Conservation (phyloP, 1,140 invertebrate genomes). For the Dolichoris vasculosae region DNA sequence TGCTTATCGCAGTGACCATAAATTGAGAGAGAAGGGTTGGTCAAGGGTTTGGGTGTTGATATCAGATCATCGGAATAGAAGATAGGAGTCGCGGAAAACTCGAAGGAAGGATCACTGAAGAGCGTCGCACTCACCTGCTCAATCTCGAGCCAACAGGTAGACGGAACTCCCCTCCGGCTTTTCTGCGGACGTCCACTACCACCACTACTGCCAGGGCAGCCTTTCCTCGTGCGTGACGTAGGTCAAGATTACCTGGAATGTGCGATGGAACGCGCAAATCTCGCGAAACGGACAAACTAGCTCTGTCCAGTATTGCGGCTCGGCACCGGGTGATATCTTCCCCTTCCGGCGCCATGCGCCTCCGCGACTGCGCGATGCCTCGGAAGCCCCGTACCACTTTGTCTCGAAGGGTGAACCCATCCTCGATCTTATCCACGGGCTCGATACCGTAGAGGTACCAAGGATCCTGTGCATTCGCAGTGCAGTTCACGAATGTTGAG, state of each 20-base stretch:
- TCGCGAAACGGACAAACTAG: slow-evolving; percentile 68
- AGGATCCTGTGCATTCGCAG: not conserved
- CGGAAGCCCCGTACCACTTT: not conserved
- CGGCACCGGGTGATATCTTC: slow-evolving; percentile 64
- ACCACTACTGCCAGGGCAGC: too few relatives aligned
- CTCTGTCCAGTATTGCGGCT: slow-evolving; percentile 70
- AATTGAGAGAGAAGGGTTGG: too few relatives aligned
- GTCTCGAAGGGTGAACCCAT: not conserved
- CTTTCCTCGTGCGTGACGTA: not conserved
- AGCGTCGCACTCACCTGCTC: slow-evolving; percentile 1
- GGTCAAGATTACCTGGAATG: slow-evolving; percentile 29
- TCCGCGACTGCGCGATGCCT: not conserved
- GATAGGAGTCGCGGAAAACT: too few relatives aligned
- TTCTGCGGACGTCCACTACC: not conserved
- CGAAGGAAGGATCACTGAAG: not conserved
- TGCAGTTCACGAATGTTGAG: not conserved
- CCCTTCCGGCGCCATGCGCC: not conserved
- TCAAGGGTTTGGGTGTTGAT: too few relatives aligned
- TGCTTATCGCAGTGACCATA: too few relatives aligned
- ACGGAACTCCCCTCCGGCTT: slow-evolving; percentile 41
- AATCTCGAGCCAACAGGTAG: slow-evolving; percentile 55
- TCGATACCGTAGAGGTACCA: not conserved
- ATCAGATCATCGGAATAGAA: too few relatives aligned
- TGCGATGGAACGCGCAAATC: slow-evolving; percentile 48
- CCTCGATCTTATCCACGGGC: not conserved